Conservation (phyloP, 1,140 invertebrate genomes). For the Asobara japonica region DNA sequence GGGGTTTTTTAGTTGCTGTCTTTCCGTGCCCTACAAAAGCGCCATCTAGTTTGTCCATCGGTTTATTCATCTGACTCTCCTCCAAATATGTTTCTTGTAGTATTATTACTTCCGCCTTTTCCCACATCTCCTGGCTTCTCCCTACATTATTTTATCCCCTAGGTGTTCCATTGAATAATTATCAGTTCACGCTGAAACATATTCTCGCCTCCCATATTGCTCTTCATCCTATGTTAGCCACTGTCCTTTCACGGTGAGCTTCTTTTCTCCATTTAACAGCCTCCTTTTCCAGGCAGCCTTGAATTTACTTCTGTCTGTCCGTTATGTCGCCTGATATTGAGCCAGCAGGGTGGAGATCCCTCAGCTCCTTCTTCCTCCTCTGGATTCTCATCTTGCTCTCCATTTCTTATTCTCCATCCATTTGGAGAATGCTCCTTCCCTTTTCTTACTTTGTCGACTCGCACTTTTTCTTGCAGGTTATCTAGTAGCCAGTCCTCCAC, state of each 20-base stretch:
- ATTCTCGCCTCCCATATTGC: neutral
- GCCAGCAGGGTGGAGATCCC: neutral
- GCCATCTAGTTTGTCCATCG: neutral
- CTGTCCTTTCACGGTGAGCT: neutral
- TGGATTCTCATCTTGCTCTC: neutral
- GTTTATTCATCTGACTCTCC: neutral
- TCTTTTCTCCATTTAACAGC: neutral
- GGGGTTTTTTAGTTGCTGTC: too few species aligned
- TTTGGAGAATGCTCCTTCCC: neutral
- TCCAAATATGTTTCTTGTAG: neutral
- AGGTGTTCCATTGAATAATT: neutral
- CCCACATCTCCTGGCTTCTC: neutral
- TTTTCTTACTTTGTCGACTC: neutral
- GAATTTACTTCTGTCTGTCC: neutral
- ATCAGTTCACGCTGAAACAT: neutral
- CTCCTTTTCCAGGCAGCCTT: neutral
- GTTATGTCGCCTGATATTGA: neutral
- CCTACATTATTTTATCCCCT: neutral
- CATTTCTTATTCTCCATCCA: conserved; percentile 1
- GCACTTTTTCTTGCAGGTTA: neutral
- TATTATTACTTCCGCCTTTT: neutral
- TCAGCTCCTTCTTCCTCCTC: neutral
- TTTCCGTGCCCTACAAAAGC: neutral
- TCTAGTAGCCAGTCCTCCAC: neutral
- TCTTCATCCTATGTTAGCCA: neutral